Conservation (phyloP, 2,113 vertebrate species). For the Sebastes fasciatus region DNA sequence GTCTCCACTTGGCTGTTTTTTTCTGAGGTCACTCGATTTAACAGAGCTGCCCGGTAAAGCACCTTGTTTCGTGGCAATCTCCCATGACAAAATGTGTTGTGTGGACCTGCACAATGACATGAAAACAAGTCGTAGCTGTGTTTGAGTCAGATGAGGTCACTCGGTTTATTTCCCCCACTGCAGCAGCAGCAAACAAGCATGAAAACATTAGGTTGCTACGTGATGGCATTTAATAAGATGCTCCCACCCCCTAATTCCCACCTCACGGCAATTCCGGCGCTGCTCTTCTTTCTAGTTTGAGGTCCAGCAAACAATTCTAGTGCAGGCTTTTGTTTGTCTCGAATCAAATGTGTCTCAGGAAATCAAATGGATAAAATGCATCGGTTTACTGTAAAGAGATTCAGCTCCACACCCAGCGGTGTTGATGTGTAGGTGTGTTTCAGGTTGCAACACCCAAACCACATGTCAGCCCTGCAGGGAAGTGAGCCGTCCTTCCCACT, state of each 20-base stretch:
- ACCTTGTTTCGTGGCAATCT: conserved; percentile 3
- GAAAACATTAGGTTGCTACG: conserved; percentile 65
- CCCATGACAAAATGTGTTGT: not conserved
- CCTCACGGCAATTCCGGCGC: not conserved
- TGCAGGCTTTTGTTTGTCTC: not conserved
- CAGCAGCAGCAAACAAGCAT: conserved; percentile 54
- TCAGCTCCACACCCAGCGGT: conserved; percentile 21
- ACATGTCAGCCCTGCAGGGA: conserved; percentile 40
- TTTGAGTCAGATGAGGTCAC: conserved; percentile 55
- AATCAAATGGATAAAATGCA: not conserved
- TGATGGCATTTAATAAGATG: conserved; percentile 55
- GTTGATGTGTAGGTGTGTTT: conserved; percentile 53
- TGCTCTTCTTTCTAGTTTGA: conserved; percentile 14
- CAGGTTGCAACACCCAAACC: conserved; percentile 42
- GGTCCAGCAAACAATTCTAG: not conserved
- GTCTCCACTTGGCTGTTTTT: conserved; percentile 10
- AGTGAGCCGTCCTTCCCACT: not conserved
- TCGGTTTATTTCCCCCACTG: conserved; percentile 45
- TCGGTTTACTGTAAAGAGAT: conserved; percentile 32
- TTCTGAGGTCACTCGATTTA: conserved; percentile 21
- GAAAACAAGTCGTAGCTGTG: conserved; percentile 49
- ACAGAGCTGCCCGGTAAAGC: not conserved
- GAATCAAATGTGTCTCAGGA: not conserved
- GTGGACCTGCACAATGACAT: conserved; percentile 6
- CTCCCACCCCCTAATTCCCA: conserved; percentile 34